These are phyloP conservation scores for Fragum fragum DNA, from an alignment of 2,888 invertebrate genomes.

Conservation along the genomic window DNA sequence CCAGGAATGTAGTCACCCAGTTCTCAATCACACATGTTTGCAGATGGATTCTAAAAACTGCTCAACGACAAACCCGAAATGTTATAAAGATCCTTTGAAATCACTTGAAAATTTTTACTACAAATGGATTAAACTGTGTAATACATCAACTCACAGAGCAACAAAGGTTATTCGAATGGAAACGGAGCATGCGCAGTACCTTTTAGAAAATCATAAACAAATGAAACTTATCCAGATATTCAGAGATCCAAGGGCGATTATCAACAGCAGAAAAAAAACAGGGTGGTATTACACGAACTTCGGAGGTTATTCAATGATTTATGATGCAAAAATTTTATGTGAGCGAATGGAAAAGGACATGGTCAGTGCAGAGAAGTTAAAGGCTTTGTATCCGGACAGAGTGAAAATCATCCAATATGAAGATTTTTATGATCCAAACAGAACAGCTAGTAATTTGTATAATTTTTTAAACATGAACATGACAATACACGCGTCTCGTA, in stretches of 20 bases:
- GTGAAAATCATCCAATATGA: constrained; percentile 42
- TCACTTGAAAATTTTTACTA: too few species aligned
- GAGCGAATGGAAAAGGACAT: not conserved
- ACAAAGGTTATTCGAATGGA: not conserved
- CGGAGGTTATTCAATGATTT: not conserved
- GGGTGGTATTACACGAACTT: not conserved
- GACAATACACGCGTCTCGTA: constrained; percentile 15
- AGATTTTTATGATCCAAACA: constrained; percentile 37
- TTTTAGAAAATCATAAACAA: constrained; percentile 4
- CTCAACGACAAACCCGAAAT: too few species aligned
- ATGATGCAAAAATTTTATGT: not conserved
- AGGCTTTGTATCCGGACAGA: constrained; percentile 19
- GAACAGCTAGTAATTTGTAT: constrained; percentile 24
- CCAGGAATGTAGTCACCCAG: too few species aligned
- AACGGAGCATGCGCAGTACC: not conserved
- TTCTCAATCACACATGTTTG: too few species aligned
- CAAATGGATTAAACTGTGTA: not conserved
- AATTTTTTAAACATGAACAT: constrained; percentile 33
- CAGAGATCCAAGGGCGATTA: constrained; percentile 2
- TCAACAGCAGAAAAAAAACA: not conserved
- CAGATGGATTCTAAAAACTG: too few species aligned
- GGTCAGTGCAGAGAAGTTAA: not conserved
- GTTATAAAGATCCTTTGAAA: too few species aligned
- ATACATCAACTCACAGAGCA: not conserved
- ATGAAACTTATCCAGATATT: constrained; percentile 1